Evolutionary conservation across 2,113 vertebrate genomes (phyloP).

Genomic region (Plecotus auritus): DNA sequence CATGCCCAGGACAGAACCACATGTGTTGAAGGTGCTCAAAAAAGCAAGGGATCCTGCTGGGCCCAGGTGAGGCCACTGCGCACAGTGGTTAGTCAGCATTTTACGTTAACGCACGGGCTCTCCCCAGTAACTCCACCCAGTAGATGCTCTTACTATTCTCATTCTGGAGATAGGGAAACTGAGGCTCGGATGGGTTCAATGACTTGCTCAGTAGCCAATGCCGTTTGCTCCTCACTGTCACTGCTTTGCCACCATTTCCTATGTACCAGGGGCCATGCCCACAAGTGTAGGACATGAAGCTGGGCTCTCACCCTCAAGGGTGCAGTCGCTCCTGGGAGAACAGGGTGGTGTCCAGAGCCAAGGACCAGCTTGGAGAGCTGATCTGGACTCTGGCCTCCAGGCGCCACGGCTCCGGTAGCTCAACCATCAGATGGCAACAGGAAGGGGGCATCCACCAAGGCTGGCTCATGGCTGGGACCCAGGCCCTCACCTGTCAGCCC

Average conservation of each 20-base stretch:
- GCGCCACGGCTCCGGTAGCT: background rate
- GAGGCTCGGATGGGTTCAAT: background rate
- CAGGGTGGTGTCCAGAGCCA: background rate
- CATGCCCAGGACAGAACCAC: background rate
- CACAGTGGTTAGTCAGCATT: background rate
- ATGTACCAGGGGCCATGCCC: background rate
- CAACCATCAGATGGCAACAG: background rate
- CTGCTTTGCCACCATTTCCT: background rate
- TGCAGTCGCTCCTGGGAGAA: background rate
- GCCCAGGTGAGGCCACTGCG: accelerated
- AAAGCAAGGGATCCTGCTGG: background rate
- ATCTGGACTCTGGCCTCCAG: background rate
- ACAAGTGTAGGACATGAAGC: background rate
- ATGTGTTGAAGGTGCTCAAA: background rate
- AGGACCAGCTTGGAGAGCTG: background rate
- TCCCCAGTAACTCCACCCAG: background rate
- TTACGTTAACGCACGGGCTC: background rate
- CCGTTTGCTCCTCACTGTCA: background rate
- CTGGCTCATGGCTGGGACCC: background rate
- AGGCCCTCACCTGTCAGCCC: background rate
- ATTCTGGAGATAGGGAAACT: background rate
- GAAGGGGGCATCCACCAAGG: background rate
- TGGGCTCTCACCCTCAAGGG: background rate
- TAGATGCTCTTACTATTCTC: background rate
- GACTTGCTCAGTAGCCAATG: background rate